Evolutionary conservation across 35 echinoderm and acorn worm genomes (phyloP), one percentile per base, ranked within the genome.

Genomic region (Apostichopus japonicus): DNA sequence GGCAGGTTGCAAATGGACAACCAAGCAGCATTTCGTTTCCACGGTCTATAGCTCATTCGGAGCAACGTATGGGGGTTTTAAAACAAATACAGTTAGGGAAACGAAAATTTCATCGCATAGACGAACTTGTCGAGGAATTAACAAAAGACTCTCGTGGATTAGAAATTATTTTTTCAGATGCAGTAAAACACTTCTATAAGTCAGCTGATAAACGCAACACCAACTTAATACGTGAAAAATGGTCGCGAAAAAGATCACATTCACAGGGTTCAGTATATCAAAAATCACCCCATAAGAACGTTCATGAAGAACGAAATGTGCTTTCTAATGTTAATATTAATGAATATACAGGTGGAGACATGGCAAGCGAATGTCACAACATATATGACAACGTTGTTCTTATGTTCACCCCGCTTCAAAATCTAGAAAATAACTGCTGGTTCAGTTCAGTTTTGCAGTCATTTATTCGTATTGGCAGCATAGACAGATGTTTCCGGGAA

Each of bases 1-100:
- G 16, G 10, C 57, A 59, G 0, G 57, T 9, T 13, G 57, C 57
- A 59, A 59, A 7, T 7, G 6, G 57, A 9, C 6, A 53, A 53
- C 6, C 25, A 53, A 33, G 23, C 25, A 53, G 5, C 10, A 24
- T 5, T 80, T 10, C 33, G 51, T 14, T 15, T 53, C 27, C 78
- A 5, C 21, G 78, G 4, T 33, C 78, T 4, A 80, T 80, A 6
- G 25, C 9, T 4, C 33, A 80, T 11, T 80, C 78, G 4, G 78
- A 80, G 17, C 78, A 80, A 19, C 27, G 78, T 5, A 80, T 80
- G 78, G 78, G 78, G 0, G 78, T 80, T 9, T 44, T 80, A 80
- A 80, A 80, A 11, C 8, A 80, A 7, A 80, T 53, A 27, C 78
- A 80, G 44, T 2, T 80, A 9, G 27, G 25, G 1, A 80, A 17